A percentile compares a stretch with the other conserved stretches of the same genome.
These are phyloP conservation scores for Idris sp. DNA, from an alignment of 1,140 invertebrate genomes.

Conservation along the genomic window DNA sequence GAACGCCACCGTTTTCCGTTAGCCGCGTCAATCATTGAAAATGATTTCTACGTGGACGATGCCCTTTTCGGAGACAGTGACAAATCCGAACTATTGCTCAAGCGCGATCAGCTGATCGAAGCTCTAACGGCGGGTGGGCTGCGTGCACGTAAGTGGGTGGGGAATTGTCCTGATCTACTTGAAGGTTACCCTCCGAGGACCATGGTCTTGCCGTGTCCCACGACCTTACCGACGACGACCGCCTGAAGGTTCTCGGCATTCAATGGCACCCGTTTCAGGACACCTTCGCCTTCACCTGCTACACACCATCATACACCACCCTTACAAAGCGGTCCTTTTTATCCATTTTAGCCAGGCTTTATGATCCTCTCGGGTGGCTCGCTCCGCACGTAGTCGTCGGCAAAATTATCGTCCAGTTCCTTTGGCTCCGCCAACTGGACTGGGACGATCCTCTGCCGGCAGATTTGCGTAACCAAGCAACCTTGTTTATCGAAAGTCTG, in stretches of 20 bases:
- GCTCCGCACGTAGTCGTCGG: not conserved
- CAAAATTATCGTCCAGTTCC: constrained; percentile 1
- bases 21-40: too few species aligned
- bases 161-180: not conserved
- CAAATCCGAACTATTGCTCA: not conserved
- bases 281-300: not conserved
- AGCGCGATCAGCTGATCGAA: not conserved
- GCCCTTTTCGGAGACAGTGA: too few species aligned
- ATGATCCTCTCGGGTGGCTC: not conserved
- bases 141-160: constrained; percentile 3
- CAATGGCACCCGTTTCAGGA: not conserved
- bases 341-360: not conserved
- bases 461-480: too few species aligned
- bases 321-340: constrained; percentile 1
- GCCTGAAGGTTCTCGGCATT: not conserved
- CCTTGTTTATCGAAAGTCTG: too few species aligned
- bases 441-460: not conserved
- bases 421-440: not conserved
- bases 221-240: not conserved
- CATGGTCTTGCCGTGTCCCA: not conserved
- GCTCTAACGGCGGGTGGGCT: constrained; percentile 9
- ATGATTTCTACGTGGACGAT: too few species aligned
- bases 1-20: too few species aligned
- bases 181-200: not conserved
- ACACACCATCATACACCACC: not conserved